Conservation (phyloP, 2,888 invertebrate genomes). For the Hyppa rectilinea region DNA sequence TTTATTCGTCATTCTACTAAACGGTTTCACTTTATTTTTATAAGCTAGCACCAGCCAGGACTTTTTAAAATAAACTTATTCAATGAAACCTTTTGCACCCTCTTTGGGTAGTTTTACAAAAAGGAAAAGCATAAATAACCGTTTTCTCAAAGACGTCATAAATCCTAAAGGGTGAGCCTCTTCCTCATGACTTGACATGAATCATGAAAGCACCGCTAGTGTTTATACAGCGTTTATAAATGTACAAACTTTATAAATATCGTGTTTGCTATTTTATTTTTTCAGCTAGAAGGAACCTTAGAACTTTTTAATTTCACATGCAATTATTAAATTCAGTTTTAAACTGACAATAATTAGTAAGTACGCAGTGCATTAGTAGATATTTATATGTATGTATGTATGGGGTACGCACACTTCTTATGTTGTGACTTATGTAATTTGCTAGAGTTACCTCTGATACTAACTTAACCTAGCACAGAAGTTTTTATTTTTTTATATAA, state of each 20-base stretch:
- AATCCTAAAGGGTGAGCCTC: slow-evolving; percentile 23
- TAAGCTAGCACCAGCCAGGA: not conserved
- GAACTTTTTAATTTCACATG: not conserved
- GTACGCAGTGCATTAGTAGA: not conserved
- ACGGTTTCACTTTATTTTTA: not conserved
- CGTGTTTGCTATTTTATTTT: not conserved
- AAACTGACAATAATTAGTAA: not conserved
- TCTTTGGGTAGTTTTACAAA: not conserved
- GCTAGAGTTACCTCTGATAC: too few species aligned
- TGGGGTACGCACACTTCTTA: not conserved
- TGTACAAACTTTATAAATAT: slow-evolving; percentile 10
- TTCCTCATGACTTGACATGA: slow-evolving; percentile 36
- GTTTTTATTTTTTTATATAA: not conserved
- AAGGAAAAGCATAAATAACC: slow-evolving; percentile 1
- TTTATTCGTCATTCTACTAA: not conserved
- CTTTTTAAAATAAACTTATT: not conserved
- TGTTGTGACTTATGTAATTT: not conserved
- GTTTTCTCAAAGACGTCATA: slow-evolving; percentile 8
- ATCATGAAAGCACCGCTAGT: slow-evolving; percentile 19
- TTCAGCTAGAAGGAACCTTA: not conserved
- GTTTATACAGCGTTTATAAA: slow-evolving; percentile 19
- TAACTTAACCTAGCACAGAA: too few species aligned
- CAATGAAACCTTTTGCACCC: slow-evolving; percentile 1
- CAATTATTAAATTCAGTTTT: not conserved
- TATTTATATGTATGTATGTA: too few species aligned